Evolutionary conservation across 2,113 vertebrate species (phyloP).

Genomic region (Alethe diademata): DNA sequence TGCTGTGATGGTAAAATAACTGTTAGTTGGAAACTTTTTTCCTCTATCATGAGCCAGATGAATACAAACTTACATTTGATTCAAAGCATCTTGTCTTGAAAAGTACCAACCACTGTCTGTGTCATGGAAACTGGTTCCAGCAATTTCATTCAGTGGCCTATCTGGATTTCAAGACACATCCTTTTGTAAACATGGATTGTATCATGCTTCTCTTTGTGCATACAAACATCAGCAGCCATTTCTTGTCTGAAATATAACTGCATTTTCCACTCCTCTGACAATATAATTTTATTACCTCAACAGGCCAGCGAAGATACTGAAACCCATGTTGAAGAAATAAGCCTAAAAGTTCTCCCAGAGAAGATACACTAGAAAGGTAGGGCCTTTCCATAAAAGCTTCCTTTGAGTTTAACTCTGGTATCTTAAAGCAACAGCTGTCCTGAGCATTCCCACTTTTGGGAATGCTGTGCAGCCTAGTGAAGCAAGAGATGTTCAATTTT

Average conservation of each 20-base stretch:
- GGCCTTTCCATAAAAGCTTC: background rate
- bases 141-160: rapidly evolving
- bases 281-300: background rate
- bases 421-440: background rate
- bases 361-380: background rate
- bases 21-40: background rate
- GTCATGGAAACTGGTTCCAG: background rate
- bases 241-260: background rate
- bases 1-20: background rate
- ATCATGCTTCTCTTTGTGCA: background rate
- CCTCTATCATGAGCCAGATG: background rate
- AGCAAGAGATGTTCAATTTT: background rate
- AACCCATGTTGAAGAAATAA: rapidly evolving
- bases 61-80: background rate
- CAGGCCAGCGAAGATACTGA: background rate
- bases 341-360: background rate
- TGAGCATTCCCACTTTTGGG: background rate
- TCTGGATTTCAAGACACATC: background rate
- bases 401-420: background rate
- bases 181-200: background rate
- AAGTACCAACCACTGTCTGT: background rate
- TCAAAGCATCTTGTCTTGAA: background rate
- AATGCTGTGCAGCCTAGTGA: background rate
- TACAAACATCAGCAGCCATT: background rate
- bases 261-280: background rate